phyloP scores from a whole-genome alignment of 1,140 invertebrate genomes.

The Apocrypta bakeri region DNA sequence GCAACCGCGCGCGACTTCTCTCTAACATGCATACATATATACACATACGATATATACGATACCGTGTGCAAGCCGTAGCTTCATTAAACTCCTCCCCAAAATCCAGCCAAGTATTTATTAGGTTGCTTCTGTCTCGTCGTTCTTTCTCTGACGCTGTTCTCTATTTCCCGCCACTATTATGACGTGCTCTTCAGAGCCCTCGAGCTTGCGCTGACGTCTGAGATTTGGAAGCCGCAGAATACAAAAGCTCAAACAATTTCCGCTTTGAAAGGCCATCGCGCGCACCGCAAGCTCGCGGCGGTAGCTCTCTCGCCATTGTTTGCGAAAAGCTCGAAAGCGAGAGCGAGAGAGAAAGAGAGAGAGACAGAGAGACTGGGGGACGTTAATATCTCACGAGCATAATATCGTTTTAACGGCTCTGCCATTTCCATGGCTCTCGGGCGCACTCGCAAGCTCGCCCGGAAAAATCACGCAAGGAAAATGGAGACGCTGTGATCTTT shows the following conservation, averaged over 20 bases:
- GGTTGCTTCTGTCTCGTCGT: not conserved
- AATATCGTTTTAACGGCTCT: conserved; percentile 64
- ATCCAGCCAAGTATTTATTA: conserved; percentile 44
- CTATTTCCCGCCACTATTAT: not conserved
- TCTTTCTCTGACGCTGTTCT: not conserved
- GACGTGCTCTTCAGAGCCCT: not conserved
- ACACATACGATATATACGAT: not conserved
- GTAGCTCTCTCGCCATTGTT: conserved; percentile 29
- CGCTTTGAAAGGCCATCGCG: conserved; percentile 59
- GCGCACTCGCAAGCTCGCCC: not conserved
- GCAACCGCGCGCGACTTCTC: conserved; percentile 3
- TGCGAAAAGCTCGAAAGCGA: conserved; percentile 16
- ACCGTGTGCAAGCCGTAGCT: not conserved
- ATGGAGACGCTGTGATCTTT: conserved; percentile 19
- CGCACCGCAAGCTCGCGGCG: conserved; percentile 45
- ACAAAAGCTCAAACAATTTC: conserved; percentile 69
- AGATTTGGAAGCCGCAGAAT: conserved; percentile 69
- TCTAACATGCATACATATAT: not conserved
- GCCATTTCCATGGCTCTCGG: conserved; percentile 34
- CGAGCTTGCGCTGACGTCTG: conserved; percentile 57
- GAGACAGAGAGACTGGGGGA: conserved; percentile 4
- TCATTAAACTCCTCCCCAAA: conserved; percentile 43
- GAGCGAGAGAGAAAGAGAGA: conserved; percentile 25
- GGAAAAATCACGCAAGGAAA: conserved; percentile 39
- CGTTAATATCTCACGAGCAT: conserved; percentile 63